Evolutionary conservation across 2,113 vertebrate genomes (phyloP).

Genomic region (Anoura caudifer): DNA sequence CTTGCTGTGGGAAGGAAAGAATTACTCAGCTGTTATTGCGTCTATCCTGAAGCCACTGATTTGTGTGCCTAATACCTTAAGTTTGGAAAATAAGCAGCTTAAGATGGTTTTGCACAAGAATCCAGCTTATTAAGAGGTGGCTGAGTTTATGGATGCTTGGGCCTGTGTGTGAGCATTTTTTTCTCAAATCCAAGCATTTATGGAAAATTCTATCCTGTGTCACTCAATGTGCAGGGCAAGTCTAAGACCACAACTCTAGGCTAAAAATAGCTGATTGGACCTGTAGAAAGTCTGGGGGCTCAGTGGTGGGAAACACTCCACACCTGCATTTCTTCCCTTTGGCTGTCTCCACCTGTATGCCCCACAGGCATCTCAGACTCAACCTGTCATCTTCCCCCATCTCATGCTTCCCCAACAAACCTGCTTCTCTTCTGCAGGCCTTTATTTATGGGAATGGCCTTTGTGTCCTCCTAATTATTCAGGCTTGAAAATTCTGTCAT

Average conservation of each 20-base stretch:
- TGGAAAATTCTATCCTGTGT: background rate
- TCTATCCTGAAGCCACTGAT: background rate
- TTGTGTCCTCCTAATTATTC: constrained; percentile 51
- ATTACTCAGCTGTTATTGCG: background rate
- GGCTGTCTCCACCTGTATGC: constrained; percentile 64
- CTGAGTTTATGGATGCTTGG: background rate
- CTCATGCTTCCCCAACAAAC: background rate
- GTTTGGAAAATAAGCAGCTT: constrained; percentile 32
- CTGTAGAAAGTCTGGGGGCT: background rate
- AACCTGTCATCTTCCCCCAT: background rate
- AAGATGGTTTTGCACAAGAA: background rate
- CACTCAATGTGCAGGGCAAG: background rate
- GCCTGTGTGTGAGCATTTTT: background rate
- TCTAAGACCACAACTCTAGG: background rate
- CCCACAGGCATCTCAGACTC: constrained; percentile 56
- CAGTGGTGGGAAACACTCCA: background rate
- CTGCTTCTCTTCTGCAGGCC: constrained; percentile 7
- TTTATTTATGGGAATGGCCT: constrained; percentile 57
- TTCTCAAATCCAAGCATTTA: background rate
- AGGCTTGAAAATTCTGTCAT: constrained; percentile 48
- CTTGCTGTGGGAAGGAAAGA: constrained; percentile 17
- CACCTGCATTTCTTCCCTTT: constrained; percentile 57
- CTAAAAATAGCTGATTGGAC: constrained; percentile 18
- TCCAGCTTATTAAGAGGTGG: background rate
- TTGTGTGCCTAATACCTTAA: background rate